Evolutionary conservation across 2,888 invertebrate species (phyloP).

Genomic region (Parapristionchus giblindavisi): DNA sequence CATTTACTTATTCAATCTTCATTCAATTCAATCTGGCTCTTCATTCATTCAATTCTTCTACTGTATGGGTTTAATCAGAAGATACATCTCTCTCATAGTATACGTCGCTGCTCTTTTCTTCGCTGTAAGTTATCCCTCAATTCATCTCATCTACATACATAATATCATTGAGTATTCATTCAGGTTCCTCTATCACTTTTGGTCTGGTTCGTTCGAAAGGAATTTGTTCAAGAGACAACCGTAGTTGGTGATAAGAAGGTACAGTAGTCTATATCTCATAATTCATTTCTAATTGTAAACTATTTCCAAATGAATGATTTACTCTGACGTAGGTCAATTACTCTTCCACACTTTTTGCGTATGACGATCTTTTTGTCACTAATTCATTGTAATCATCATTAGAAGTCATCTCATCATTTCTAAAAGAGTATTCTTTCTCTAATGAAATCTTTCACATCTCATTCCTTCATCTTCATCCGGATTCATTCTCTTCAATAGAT

Average conservation of each 20-base stretch:
- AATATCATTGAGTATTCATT: slow-evolving; percentile 46
- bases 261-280: neutral
- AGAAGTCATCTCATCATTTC: neutral
- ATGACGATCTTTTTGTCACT: neutral
- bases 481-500: slow-evolving; percentile 1
- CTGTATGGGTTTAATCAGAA: slow-evolving; percentile 25
- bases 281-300: neutral
- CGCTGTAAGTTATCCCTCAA: neutral
- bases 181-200: slow-evolving; percentile 65
- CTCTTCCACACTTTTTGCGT: too few relatives aligned
- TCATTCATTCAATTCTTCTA: slow-evolving; percentile 6
- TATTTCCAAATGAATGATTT: neutral
- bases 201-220: slow-evolving; percentile 66
- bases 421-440: neutral
- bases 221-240: slow-evolving; percentile 63
- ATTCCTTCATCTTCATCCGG: neutral
- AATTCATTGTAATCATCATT: neutral
- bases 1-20: neutral
- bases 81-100: slow-evolving; percentile 32
- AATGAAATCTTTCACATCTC: neutral
- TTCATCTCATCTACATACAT: neutral
- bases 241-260: slow-evolving; percentile 65
- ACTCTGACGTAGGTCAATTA: neutral
- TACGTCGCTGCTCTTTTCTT: slow-evolving; percentile 53
- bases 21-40: neutral